Conservation (phyloP, 2,797 vertebrate species). For the Sebastes hopkinsi region DNA sequence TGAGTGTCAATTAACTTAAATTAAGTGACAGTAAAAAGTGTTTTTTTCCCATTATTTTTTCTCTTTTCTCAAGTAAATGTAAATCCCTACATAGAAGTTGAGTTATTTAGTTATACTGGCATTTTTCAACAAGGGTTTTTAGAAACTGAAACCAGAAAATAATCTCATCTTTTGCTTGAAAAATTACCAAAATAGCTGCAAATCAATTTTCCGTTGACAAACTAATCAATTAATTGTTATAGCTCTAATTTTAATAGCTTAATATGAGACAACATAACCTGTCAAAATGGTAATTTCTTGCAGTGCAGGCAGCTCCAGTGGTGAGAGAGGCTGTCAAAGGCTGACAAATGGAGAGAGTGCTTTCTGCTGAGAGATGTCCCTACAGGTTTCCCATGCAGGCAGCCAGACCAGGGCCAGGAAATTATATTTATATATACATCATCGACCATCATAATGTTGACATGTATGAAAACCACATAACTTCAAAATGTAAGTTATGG, state of each 20-base stretch:
- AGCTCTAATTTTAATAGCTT: background rate
- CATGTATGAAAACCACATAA: conserved; percentile 10
- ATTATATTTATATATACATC: background rate
- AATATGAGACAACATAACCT: background rate
- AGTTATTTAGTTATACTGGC: background rate
- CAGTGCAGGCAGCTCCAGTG: conserved; percentile 56
- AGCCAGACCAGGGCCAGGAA: conserved; percentile 35
- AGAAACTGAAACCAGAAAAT: background rate
- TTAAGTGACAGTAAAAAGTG: too few relatives aligned
- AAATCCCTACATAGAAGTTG: background rate
- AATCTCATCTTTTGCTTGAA: background rate
- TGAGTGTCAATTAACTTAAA: background rate
- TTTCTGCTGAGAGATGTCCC: conserved; percentile 72
- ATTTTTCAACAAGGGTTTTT: background rate
- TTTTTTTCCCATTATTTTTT: background rate
- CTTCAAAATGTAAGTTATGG: background rate
- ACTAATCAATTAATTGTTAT: background rate
- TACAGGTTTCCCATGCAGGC: conserved; percentile 62
- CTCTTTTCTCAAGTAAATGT: background rate
- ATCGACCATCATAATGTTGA: background rate
- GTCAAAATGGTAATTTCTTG: conserved; percentile 52
- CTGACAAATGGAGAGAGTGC: conserved; percentile 76
- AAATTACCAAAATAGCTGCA: background rate
- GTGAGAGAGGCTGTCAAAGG: conserved; percentile 55
- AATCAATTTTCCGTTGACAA: background rate